phyloP scores from a whole-genome alignment of 1,140 invertebrate genomes.

The Caenorhabditis briggsae region DNA sequence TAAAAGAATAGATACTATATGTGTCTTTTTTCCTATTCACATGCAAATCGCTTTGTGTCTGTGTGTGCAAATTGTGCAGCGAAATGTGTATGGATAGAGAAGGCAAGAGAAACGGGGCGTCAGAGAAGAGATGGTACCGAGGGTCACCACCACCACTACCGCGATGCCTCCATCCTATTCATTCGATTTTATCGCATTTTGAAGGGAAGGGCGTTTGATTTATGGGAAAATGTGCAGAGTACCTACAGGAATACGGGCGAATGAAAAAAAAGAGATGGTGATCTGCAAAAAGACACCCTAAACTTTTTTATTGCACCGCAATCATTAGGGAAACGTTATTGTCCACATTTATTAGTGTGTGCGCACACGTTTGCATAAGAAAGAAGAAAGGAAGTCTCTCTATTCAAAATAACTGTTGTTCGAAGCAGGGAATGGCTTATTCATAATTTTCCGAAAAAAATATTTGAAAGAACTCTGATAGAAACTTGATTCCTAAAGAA shows the following conservation, averaged over 20 bases:
- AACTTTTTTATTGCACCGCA: conserved; percentile 46
- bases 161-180: conserved; percentile 2
- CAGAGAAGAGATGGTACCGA: conserved; percentile 39
- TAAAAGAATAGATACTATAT: conserved; percentile 20
- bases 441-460: too few relatives aligned
- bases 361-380: too few relatives aligned
- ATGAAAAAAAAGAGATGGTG: not conserved
- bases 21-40: conserved; percentile 34
- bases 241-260: conserved; percentile 5
- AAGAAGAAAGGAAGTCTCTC: too few relatives aligned
- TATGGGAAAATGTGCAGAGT: conserved; percentile 45
- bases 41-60: conserved; percentile 21
- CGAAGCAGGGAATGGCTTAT: too few relatives aligned
- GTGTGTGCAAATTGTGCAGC: conserved; percentile 49
- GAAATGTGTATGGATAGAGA: not conserved
- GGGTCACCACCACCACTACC: conserved; percentile 14
- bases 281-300: not conserved
- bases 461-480: too few relatives aligned
- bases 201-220: conserved; percentile 28
- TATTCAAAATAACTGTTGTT: too few relatives aligned
- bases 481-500: too few relatives aligned
- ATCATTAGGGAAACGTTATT: not conserved
- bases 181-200: conserved; percentile 44
- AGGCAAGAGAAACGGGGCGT: conserved; percentile 4
- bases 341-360: too few relatives aligned